Conservation (phyloP, 2,797 vertebrate genomes). For the Diplodus puntazzo region DNA sequence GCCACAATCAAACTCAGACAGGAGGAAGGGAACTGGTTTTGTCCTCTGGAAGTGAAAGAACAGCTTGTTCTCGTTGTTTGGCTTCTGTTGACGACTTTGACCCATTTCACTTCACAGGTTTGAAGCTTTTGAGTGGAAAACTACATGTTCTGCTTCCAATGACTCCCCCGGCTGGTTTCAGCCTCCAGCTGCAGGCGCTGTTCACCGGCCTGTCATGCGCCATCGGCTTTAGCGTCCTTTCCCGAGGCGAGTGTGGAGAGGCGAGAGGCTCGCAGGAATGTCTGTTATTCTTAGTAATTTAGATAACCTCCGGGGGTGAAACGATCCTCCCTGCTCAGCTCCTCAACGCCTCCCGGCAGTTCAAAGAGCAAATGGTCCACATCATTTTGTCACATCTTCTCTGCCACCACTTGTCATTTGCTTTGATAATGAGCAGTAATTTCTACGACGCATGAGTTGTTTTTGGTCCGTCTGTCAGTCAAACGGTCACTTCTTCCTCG, state of each 20-base stretch:
- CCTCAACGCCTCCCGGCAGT: conserved; percentile 24
- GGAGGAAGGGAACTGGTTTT: background rate
- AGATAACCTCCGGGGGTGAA: conserved; percentile 61
- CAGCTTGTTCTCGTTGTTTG: conserved; percentile 17
- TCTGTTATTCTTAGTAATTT: conserved; percentile 74
- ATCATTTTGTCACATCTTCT: conserved; percentile 3
- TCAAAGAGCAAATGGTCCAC: conserved; percentile 13
- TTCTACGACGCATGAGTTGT: background rate
- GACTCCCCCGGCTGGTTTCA: conserved; percentile 30
- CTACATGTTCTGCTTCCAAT: conserved; percentile 53
- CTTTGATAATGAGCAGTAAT: background rate
- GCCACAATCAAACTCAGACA: conserved; percentile 20
- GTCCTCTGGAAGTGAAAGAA: conserved; percentile 11
- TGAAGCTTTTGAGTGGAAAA: conserved; percentile 41
- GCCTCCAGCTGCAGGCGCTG: conserved; percentile 49
- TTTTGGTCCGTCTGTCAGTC: background rate
- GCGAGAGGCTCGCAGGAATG: conserved; percentile 67
- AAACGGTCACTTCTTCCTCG: too few species aligned
- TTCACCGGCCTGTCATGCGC: conserved; percentile 51
- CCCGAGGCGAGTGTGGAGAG: conserved; percentile 56
- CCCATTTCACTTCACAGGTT: conserved; percentile 40
- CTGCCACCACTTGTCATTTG: background rate
- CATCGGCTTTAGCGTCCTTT: conserved; percentile 50
- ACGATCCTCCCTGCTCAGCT: conserved; percentile 47
- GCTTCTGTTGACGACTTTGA: conserved; percentile 28